phyloP scores from a whole-genome alignment of 2,113 vertebrate genomes.

The Ictalurus punctatus region DNA sequence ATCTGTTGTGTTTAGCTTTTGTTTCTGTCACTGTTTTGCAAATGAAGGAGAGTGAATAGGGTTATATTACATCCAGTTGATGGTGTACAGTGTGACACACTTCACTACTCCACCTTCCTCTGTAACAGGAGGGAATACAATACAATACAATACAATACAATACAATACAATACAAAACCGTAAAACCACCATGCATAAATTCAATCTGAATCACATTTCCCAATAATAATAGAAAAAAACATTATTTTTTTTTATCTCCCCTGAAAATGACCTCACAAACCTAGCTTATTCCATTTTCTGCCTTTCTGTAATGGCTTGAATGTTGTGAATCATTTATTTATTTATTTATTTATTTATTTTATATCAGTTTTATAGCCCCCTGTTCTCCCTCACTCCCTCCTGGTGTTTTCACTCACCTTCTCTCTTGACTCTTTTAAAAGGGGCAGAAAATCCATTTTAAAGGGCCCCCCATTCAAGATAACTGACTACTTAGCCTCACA shows the following conservation, averaged over 20 bases:
- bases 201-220: background rate
- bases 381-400: background rate
- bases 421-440: conserved; percentile 58
- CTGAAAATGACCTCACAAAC: conserved; percentile 41
- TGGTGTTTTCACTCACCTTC: conserved; percentile 41
- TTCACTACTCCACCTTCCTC: conserved; percentile 19
- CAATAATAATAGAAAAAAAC: background rate
- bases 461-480: conserved; percentile 56
- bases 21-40: conserved; percentile 35
- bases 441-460: conserved; percentile 73
- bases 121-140: background rate
- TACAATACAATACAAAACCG: background rate
- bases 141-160: background rate
- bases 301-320: conserved; percentile 30
- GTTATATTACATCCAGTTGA: conserved; percentile 26
- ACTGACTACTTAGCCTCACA: conserved; percentile 56
- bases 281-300: conserved; percentile 41
- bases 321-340: conserved; percentile 34
- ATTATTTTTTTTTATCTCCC: conserved; percentile 22
- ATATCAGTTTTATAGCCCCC: conserved; percentile 29
- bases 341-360: too few relatives aligned
- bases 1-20: conserved; percentile 56
- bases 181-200: background rate
- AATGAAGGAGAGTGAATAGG: conserved; percentile 23
- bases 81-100: conserved; percentile 6